Evolutionary conservation across 2,113 vertebrate species (phyloP), one percentile per base, ranked within the genome.

Genomic region (Ctenodactylus gundi): DNA sequence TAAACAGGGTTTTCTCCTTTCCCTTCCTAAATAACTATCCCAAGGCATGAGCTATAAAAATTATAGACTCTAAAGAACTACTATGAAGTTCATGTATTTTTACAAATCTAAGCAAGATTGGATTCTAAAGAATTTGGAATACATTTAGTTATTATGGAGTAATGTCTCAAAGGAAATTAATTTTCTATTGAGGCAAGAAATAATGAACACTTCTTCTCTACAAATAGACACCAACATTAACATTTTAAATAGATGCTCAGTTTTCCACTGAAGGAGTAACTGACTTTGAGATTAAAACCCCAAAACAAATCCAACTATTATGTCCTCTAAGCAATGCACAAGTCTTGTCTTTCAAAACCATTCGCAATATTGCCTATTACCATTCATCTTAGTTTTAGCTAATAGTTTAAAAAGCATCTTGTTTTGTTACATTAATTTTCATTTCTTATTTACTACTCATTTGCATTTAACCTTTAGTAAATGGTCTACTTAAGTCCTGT

Each of bases 141-240:
- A 62, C 34, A 80, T 76, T 84, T 91, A 85, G 36, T 39, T 46
- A 75, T 62, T 65, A 68, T 44, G 18, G 27, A 44, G 65, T 93
- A 64, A 60, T 36, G 60, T 86, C 76, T 65, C 31, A 18, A 81
- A 78, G 41, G 58, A 89, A 89, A 93, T 75, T 36, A 41, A 86
- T 44, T 83, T 57, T 91, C 41, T 83, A 86, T 29, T 62, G 77
- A 75, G 57, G 57, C n/a, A 92, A 90, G 85, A 88, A 72, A 92
- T 58, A 76, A 92, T 51, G 58, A 96, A 72, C 6, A 70, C 41
- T 85, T 90, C 13, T 34, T 13, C 25, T 73, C 36, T 73, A 75
- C 72, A 75, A 75, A 75, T 51, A 34, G 4, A 51, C 72, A 75
- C 34, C 67, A 49, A 49, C 15, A 49, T 55, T 60, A 67, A 14